These are phyloP conservation scores for Dryobotodes eremita DNA, from an alignment of 2,888 invertebrate species.

Conservation along the genomic window DNA sequence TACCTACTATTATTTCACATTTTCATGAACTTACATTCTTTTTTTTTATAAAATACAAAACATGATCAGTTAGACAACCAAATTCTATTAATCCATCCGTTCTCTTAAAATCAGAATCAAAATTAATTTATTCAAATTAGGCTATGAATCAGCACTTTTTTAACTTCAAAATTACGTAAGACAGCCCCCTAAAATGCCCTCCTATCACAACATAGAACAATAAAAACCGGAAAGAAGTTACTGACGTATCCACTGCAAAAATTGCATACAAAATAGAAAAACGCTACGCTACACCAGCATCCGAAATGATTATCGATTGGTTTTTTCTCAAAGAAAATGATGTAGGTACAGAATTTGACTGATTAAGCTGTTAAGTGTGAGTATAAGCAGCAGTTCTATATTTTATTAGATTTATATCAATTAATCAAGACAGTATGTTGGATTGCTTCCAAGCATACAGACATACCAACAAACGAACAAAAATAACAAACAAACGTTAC, in stretches of 20 bases:
- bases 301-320: not conserved
- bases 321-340: not conserved
- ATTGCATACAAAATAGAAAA: not conserved
- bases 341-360: no score
- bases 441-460: not conserved
- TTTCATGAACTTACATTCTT: not conserved
- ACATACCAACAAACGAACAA: not conserved
- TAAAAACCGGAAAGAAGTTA: not conserved
- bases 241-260: not conserved
- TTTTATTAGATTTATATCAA: not conserved
- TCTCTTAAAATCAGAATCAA: no score
- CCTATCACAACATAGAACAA: not conserved
- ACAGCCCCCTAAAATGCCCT: no score
- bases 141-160: no score
- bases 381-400: not conserved
- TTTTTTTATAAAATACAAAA: not conserved
- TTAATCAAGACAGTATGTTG: not conserved
- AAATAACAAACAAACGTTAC: no score
- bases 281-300: not conserved
- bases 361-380: rapidly evolving
- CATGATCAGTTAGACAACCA: not conserved
- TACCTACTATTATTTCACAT: not conserved
- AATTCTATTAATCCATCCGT: not conserved
- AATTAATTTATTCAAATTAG: no score
- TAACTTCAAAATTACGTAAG: no score